These are phyloP conservation scores for Athene cunicularia DNA, from an alignment of 2,113 vertebrate genomes.

Conservation along the genomic window DNA sequence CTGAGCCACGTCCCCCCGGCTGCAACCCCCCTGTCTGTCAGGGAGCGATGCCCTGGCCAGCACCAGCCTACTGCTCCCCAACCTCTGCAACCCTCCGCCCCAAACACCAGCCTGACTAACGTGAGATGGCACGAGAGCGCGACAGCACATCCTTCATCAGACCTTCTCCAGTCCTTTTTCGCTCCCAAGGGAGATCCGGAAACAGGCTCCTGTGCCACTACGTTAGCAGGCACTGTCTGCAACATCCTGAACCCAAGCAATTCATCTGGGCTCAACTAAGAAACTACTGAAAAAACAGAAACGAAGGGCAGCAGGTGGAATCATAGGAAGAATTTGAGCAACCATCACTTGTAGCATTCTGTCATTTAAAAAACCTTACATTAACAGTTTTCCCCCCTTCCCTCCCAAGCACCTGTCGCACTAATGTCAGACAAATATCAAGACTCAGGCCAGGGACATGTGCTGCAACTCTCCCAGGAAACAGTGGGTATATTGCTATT, in stretches of 20 bases:
- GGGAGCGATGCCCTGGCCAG: background rate
- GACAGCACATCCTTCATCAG: background rate
- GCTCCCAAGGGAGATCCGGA: background rate
- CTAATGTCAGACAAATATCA: background rate
- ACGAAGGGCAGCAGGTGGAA: background rate
- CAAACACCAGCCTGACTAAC: fast-evolving
- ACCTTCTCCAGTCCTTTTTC: background rate
- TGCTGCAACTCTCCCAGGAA: background rate
- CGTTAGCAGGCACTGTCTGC: background rate
- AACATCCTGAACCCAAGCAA: background rate
- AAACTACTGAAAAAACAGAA: background rate
- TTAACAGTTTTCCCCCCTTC: background rate
- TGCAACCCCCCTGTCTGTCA: background rate
- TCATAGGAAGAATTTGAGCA: background rate
- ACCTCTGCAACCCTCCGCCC: background rate
- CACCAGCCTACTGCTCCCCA: background rate
- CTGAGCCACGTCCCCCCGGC: background rate
- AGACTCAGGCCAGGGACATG: background rate
- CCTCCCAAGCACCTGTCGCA: background rate
- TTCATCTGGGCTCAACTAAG: background rate
- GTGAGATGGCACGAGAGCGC: fast-evolving
- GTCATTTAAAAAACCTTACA: background rate
- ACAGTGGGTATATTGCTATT: slow-evolving; percentile 2
- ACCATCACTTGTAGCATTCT: background rate
- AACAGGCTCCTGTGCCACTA: background rate